Percentiles rank a stretch among this genome's conserved stretches.
These are phyloP conservation scores for Gisinianus flammeolus DNA, from an alignment of 2,888 invertebrate species.

Conservation along the genomic window DNA sequence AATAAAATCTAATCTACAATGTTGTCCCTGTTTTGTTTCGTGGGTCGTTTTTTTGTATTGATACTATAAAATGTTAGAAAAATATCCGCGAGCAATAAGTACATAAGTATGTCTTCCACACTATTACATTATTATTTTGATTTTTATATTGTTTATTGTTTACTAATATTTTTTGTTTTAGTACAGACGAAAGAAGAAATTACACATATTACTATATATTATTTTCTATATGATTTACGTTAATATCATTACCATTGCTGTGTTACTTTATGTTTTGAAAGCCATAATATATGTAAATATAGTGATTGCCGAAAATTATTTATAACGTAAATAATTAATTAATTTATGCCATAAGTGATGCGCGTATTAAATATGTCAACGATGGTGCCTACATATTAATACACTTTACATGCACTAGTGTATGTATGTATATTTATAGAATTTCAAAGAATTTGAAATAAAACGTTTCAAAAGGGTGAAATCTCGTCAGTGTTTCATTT, in stretches of 20 bases:
- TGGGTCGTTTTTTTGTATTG: too few species aligned
- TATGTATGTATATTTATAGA: too few species aligned
- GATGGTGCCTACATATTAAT: not conserved
- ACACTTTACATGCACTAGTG: not conserved
- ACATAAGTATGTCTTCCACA: too few species aligned
- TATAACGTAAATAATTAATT: slow-evolving; percentile 9
- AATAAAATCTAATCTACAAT: too few species aligned
- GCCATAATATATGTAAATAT: slow-evolving; percentile 17
- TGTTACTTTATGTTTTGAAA: slow-evolving; percentile 16
- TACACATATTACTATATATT: too few species aligned
- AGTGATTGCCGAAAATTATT: not conserved
- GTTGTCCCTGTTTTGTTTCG: too few species aligned
- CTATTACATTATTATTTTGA: not conserved
- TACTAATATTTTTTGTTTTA: too few species aligned
- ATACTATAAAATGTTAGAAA: too few species aligned
- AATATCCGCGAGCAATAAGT: too few species aligned
- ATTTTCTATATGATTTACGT: too few species aligned
- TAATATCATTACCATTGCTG: slow-evolving; percentile 17
- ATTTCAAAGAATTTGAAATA: too few species aligned
- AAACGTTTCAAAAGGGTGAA: not conserved
- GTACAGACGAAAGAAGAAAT: not conserved
- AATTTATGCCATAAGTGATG: slow-evolving; percentile 26
- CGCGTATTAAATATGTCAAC: slow-evolving; percentile 5
- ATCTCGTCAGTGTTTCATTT: too few species aligned
- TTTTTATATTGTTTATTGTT: not conserved